Evolutionary conservation across 2,797 vertebrate species (phyloP), one percentile per base, ranked within the genome.

Genomic region (Phrynocephalus vlangalii): DNA sequence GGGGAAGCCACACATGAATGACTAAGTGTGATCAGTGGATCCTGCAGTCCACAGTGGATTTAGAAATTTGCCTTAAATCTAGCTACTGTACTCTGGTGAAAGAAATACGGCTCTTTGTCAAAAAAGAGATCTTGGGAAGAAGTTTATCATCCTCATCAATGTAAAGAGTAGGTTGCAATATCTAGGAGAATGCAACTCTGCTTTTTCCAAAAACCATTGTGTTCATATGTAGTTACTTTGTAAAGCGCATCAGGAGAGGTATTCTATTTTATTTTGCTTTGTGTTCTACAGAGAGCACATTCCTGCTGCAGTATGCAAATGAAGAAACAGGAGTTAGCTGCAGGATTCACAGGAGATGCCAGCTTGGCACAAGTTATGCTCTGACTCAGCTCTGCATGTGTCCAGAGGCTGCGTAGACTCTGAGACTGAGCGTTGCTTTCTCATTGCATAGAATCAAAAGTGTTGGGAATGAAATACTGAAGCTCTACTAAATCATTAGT

Each of bases 331-430:
- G 72, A 63, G 33, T n/a, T 67, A 3, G 20, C 28, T 85, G 38
- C 6, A 78, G n/a, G 18, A 68, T 68, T 78, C 63, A 30, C 75
- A 80, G 28, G 48, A 50, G 48, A 56, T 71, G 76, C 50, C 67
- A 86, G 50, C 30, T n/a, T 79, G 30, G 24, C 30, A 63, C 33
- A 80, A 8, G 28, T 72, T 68, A 50, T 75, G 50, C 52, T 81
- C 16, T 86, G 79, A 63, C 26, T 81, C 85, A 73, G 52, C 56
- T 81, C 77, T 72, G 77, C 30, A 72, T 60, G 30, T 68, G 24
- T 9, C 52, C 70, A 60, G 72, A 66, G 33, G 63, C 4, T 66
- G 72, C 33, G 15, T 66, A n/a, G 52, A 2, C 0, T 73, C 60
- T 30, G n/a, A 48, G 16, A 86, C 7, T 28, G 78, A 80, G 79